These are phyloP conservation scores for Cotesia chilonis DNA, from an alignment of 1,140 invertebrate genomes.

Conservation along the genomic window DNA sequence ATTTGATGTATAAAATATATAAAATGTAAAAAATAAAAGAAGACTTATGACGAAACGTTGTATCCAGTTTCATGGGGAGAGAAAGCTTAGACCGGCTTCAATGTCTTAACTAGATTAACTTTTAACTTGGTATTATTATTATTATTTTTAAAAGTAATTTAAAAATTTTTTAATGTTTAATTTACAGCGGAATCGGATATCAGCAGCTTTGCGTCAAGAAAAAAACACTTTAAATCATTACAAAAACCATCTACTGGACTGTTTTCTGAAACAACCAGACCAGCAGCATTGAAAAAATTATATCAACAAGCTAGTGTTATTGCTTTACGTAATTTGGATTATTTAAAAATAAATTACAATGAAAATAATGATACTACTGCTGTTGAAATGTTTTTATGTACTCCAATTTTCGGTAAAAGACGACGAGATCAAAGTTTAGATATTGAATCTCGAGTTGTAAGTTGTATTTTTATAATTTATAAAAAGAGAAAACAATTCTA, in stretches of 20 bases:
- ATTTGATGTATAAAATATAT: too few relatives aligned
- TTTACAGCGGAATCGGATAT: conserved; percentile 87
- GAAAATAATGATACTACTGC: conserved; percentile 62
- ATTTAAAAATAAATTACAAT: conserved; percentile 64
- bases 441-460: conserved; percentile 87
- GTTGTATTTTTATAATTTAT: conserved; percentile 49
- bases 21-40: too few relatives aligned
- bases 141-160: background rate
- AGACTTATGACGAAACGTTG: too few relatives aligned
- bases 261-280: conserved; percentile 75
- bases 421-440: conserved; percentile 78
- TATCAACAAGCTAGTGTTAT: conserved; percentile 77
- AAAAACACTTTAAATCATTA: conserved; percentile 76
- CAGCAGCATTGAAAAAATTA: conserved; percentile 73
- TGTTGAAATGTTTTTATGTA: conserved; percentile 76
- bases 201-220: conserved; percentile 78
- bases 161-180: too few relatives aligned
- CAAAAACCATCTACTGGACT: conserved; percentile 72
- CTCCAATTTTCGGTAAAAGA: conserved; percentile 75
- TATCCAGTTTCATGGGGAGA: too few relatives aligned
- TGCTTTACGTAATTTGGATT: conserved; percentile 64
- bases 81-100: background rate
- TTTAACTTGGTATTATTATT: background rate
- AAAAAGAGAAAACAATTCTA: too few relatives aligned
- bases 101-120: background rate